Percentiles rank a stretch among this genome's conserved stretches.
These are phyloP conservation scores for Andinoacara biseriatus DNA, from an alignment of 2,113 vertebrate species.

Conservation along the genomic window DNA sequence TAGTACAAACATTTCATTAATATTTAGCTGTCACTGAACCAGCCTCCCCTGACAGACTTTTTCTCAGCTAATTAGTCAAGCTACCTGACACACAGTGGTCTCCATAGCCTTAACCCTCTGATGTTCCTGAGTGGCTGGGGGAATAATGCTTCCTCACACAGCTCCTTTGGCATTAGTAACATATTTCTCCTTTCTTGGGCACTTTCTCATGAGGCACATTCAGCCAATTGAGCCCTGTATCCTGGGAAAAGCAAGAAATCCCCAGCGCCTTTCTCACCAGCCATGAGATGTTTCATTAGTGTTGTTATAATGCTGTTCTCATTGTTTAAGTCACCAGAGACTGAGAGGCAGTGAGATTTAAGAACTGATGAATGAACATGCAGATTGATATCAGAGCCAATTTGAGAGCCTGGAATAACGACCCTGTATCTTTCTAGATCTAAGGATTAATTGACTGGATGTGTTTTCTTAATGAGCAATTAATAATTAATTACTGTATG, in stretches of 20 bases:
- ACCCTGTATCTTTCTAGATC: background rate
- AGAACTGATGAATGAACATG: constrained; percentile 16
- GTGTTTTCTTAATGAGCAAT: background rate
- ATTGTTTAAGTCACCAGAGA: constrained; percentile 18
- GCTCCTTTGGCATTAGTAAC: constrained; percentile 38
- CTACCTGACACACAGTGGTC: background rate
- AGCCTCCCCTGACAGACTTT: constrained; percentile 15
- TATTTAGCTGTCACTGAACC: background rate
- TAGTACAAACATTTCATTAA: background rate
- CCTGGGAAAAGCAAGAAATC: constrained; percentile 52
- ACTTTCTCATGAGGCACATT: constrained; percentile 29
- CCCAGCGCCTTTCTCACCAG: constrained; percentile 51
- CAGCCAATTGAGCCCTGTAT: constrained; percentile 20
- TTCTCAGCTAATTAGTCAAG: constrained; percentile 29
- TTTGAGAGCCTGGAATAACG: background rate
- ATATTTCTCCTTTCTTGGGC: constrained; percentile 21
- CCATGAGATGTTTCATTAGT: constrained; percentile 66
- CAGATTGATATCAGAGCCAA: background rate
- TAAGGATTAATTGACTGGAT: background rate
- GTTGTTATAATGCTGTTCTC: constrained; percentile 36
- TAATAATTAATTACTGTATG: background rate
- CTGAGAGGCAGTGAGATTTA: constrained; percentile 3
- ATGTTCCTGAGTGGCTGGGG: constrained; percentile 18
- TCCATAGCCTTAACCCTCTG: background rate
- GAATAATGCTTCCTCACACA: constrained; percentile 41